phyloP scores from a whole-genome alignment of 2,113 vertebrate species.

The Toxotes jaculatrix region DNA sequence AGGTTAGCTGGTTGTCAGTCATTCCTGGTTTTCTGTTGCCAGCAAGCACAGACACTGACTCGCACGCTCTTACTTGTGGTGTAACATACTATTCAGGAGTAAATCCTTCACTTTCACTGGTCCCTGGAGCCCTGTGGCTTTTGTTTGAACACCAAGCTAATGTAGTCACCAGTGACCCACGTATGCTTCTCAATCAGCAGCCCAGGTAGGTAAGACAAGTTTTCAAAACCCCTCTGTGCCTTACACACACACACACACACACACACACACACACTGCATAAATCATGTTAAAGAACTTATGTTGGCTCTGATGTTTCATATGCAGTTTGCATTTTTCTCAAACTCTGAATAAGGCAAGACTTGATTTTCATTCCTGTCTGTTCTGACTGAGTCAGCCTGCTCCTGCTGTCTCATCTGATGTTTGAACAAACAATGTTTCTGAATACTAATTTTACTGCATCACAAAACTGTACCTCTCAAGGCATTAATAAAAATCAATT shows the following conservation, averaged over 20 bases:
- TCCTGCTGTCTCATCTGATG: constrained; percentile 25
- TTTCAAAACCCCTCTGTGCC: neutral
- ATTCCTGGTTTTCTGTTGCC: constrained; percentile 8
- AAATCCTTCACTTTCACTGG: constrained; percentile 38
- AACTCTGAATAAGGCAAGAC: neutral
- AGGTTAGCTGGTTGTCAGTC: constrained; percentile 54
- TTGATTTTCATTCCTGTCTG: neutral
- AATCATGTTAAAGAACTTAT: neutral
- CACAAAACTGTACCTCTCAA: constrained; percentile 9
- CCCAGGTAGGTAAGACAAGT: constrained; percentile 35
- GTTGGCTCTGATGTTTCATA: neutral
- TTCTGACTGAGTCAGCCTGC: constrained; percentile 2
- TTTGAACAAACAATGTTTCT: constrained; percentile 26
- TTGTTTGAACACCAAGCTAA: constrained; percentile 43
- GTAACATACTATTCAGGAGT: constrained; percentile 50
- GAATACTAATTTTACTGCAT: constrained; percentile 18
- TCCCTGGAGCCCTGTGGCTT: constrained; percentile 32
- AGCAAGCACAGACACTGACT: constrained; percentile 18
- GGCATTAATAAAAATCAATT: constrained; percentile 38
- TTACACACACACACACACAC: neutral
- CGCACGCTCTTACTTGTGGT: constrained; percentile 19
- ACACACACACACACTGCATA: neutral
- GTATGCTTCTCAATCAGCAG: constrained; percentile 31
- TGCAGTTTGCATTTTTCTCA: constrained; percentile 16
- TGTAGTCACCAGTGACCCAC: constrained; percentile 37